A percentile compares a stretch with the other conserved stretches of the same genome.
Evolutionary conservation across 2,888 invertebrate genomes (phyloP).

Genomic region (Caprella mutica): DNA sequence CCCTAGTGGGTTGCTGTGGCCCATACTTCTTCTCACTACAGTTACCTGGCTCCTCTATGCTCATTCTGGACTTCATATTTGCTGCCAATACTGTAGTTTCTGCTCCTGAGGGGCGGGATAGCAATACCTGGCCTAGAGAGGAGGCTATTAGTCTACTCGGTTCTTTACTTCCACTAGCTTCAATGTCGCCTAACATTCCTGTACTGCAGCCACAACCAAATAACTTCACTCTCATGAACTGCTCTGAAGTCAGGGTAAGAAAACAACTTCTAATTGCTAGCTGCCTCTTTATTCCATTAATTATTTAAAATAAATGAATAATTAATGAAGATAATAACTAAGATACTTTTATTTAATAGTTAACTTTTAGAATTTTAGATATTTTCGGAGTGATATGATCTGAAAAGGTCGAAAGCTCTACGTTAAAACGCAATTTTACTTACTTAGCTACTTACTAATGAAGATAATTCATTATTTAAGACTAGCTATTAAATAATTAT

Average conservation of each 20-base stretch:
- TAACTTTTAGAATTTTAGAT: too few relatives aligned
- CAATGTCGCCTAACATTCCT: conserved; percentile 40
- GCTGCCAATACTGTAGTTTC: conserved; percentile 78
- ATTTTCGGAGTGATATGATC: too few relatives aligned
- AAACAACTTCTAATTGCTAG: background rate
- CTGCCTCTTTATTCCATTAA: background rate
- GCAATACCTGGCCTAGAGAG: conserved; percentile 52
- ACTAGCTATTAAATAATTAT: too few relatives aligned
- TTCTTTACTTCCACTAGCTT: conserved; percentile 63
- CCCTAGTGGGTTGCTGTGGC: conserved; percentile 64
- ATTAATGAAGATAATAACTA: too few relatives aligned
- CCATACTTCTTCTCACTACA: conserved; percentile 74
- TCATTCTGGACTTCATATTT: conserved; percentile 77
- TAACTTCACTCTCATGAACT: conserved; percentile 49
- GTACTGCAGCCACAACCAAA: conserved; percentile 56
- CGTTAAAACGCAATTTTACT: too few relatives aligned
- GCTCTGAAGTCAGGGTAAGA: conserved; percentile 60
- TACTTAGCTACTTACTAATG: too few relatives aligned
- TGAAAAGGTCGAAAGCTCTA: too few relatives aligned
- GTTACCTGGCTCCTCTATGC: conserved; percentile 73
- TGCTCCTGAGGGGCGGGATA: conserved; percentile 54
- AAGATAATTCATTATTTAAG: too few relatives aligned
- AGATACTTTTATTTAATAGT: too few relatives aligned
- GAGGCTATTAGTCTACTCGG: conserved; percentile 85
- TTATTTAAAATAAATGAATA: background rate